Evolutionary conservation across 2,888 invertebrate species (phyloP).

Genomic region (Tetragnatha montana): DNA sequence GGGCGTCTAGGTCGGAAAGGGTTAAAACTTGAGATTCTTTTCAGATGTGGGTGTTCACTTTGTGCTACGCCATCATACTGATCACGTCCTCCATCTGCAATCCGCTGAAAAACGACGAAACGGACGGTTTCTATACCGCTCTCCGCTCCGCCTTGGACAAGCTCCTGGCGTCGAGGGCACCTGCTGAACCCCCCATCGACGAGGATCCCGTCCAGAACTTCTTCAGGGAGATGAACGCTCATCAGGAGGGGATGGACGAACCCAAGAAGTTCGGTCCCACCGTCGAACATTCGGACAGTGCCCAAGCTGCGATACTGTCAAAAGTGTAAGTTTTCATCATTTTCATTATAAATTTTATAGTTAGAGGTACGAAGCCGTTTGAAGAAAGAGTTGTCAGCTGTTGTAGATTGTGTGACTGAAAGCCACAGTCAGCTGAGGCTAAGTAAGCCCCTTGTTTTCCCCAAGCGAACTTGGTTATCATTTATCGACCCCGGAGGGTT

Average conservation of each 20-base stretch:
- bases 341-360: background rate
- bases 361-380: background rate
- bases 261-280: background rate
- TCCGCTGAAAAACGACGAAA: background rate
- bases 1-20: too few relatives aligned
- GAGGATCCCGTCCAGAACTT: background rate
- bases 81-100: background rate
- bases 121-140: slow-evolving; percentile 28
- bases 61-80: background rate
- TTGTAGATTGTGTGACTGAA: too few relatives aligned
- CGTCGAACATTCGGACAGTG: background rate
- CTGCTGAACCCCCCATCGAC: background rate
- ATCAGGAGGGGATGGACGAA: background rate
- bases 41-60: slow-evolving; percentile 45
- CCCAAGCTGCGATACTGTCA: background rate
- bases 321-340: background rate
- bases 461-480: too few relatives aligned
- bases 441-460: too few relatives aligned
- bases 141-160: slow-evolving; percentile 20
- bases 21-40: background rate
- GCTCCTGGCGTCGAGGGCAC: background rate
- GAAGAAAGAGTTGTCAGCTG: too few relatives aligned
- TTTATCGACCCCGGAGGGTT: too few relatives aligned
- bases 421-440: too few relatives aligned
- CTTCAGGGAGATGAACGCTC: background rate